These are phyloP conservation scores for Trachelus stipa DNA, from an alignment of 2,888 invertebrate species.

Conservation along the genomic window DNA sequence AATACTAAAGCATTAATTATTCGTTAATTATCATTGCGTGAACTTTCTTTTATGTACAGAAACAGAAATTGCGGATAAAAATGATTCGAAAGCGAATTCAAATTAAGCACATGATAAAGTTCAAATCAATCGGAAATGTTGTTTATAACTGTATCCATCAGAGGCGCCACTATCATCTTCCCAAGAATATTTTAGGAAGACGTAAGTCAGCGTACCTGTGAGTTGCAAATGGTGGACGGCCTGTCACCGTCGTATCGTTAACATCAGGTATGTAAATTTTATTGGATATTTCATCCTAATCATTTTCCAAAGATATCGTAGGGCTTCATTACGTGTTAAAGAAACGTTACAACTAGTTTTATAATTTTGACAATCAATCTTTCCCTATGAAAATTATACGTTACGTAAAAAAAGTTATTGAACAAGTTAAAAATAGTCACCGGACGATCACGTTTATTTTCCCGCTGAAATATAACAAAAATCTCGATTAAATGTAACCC, in stretches of 20 bases:
- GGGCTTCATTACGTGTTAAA: not conserved
- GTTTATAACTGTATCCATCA: not conserved
- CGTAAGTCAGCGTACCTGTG: constrained; percentile 44
- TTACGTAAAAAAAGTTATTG: constrained; percentile 55
- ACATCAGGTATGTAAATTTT: constrained; percentile 58
- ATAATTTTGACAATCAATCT: not conserved
- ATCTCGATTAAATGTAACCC: not conserved
- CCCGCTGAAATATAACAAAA: not conserved
- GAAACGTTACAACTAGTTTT: not conserved
- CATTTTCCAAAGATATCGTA: not conserved
- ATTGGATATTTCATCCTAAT: not conserved
- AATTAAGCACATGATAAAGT: not conserved
- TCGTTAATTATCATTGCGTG: not conserved
- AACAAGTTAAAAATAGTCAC: constrained; percentile 54
- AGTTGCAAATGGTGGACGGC: constrained; percentile 64
- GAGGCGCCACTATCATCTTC: constrained; percentile 9
- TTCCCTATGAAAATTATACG: not conserved
- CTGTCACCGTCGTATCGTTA: constrained; percentile 60
- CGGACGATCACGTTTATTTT: constrained; percentile 4
- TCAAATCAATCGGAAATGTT: not conserved
- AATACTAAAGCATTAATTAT: not conserved
- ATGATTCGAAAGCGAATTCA: constrained; percentile 26
- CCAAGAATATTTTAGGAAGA: constrained; percentile 33
- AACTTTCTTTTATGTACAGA: not conserved
- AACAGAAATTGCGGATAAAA: not conserved